Base-by-base conservation (phyloP, 2,888 invertebrate species). In the Clusia tigrina region DNA sequence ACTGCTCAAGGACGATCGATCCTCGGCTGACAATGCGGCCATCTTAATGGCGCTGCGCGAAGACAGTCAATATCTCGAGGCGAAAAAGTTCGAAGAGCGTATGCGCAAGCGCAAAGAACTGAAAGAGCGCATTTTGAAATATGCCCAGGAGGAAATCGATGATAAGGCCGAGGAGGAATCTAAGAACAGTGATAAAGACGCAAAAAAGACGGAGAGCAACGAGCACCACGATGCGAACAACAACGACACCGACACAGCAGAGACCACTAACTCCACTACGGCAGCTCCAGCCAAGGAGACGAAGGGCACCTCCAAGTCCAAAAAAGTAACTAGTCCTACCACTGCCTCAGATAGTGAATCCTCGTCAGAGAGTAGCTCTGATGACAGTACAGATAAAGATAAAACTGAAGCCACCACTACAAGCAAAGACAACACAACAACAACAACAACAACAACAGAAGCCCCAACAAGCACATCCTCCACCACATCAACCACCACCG, bases 91-190 rank as follows among this genome's bases (percentile, higher is more conserved):
- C 54, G 87, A 87, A 69, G 93, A 94, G 70, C 86, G 94, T 52
- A 92, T 93, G 80, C 90, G 91, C 10, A 89, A 90, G 73, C 88
- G 94, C 38, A 93, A 93, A 76, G 94, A 91, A 74, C 87, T 94
- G 12, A 93, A 92, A 78, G 94, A 94, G 78, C 85, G 94, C 64
- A 92, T 93, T 66, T 87, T 90, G 86, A 94, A 93, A 81, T 94
- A 94, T 81, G 90, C 92, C 26, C 91, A 91, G 53, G 85, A 93
- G 69, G 92, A 92, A 73, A 91, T 91, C 74, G 75, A 88, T 88
- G 20, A 85, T 87, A 23, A 83, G 67, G 25, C 63, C 54, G 20
- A 67, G 60, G 18, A 60, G 59, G 59, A 65, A 65, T 67, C 60
- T 77, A 77, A 65, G 69, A 75, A 60, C 70, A 74, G 54, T 72